A percentile compares a stretch with the other conserved stretches of the same genome.
Conservation (phyloP, 2,797 vertebrate species). For the Fringilla coelebs region DNA sequence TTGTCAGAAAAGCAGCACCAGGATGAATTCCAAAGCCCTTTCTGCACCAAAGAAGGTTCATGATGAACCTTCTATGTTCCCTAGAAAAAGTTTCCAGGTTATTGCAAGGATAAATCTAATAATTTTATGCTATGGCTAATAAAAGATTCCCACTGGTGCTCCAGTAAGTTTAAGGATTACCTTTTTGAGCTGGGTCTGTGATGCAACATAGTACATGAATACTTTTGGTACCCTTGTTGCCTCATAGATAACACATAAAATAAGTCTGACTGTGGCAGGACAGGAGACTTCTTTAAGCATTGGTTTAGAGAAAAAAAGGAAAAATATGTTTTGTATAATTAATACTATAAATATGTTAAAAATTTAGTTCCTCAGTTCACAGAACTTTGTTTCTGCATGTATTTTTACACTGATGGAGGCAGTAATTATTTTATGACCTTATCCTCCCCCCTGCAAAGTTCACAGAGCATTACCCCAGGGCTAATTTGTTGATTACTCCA, state of each 20-base stretch:
- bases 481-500: background rate
- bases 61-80: background rate
- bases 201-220: accelerated
- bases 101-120: background rate
- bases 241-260: background rate
- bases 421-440: background rate
- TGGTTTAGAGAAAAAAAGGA: background rate
- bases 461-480: background rate
- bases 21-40: background rate
- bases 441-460: background rate
- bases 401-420: background rate
- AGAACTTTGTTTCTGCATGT: background rate
- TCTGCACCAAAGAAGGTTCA: accelerated
- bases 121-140: background rate
- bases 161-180: background rate
- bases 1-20: background rate
- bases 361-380: background rate
- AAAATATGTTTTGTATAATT: background rate
- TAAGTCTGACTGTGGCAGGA: background rate
- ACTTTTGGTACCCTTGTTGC: background rate
- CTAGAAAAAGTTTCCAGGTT: background rate
- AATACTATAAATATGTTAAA: background rate
- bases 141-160: background rate
- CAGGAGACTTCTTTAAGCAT: background rate
- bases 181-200: background rate